These are phyloP conservation scores for Pilophorus perplexus DNA, from an alignment of 2,888 invertebrate species.

Conservation along the genomic window DNA sequence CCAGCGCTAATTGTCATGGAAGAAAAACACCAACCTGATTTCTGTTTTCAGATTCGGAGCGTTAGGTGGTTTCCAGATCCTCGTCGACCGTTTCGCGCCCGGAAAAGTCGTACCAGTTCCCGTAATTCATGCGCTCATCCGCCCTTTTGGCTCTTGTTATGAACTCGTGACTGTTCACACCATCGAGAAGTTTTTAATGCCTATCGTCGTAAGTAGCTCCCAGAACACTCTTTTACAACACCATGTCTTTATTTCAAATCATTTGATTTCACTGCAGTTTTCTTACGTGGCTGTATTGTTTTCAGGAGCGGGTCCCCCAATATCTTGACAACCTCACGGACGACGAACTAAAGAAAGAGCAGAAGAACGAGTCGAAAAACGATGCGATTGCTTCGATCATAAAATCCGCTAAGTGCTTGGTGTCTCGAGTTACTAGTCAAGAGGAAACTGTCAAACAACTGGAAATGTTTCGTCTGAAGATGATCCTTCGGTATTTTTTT, in stretches of 20 bases:
- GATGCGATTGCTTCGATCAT: conserved; percentile 94
- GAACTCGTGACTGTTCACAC: conserved; percentile 87
- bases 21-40: neutral
- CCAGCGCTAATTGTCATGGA: neutral
- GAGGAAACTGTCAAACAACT: conserved; percentile 77
- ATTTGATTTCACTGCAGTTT: neutral
- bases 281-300: too few species aligned
- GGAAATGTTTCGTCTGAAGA: conserved; percentile 93
- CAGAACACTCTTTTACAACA: too few species aligned
- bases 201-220: conserved; percentile 79
- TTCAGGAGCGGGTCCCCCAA: conserved; percentile 81
- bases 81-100: conserved; percentile 77
- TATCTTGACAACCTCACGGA: conserved; percentile 90
- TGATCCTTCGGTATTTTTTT: conserved; percentile 68
- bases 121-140: conserved; percentile 75
- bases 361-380: conserved; percentile 92
- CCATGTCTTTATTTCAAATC: conserved; percentile 27
- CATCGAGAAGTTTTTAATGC: conserved; percentile 88
- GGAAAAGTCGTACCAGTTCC: conserved; percentile 71
- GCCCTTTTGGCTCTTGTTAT: conserved; percentile 89
- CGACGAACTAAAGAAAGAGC: conserved; percentile 92
- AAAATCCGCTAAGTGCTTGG: conserved; percentile 85
- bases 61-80: conserved; percentile 81
- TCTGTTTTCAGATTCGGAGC: conserved; percentile 70
- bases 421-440: conserved; percentile 77